Conservation (phyloP, 2,113 vertebrate genomes). For the Psettodes erumei region DNA sequence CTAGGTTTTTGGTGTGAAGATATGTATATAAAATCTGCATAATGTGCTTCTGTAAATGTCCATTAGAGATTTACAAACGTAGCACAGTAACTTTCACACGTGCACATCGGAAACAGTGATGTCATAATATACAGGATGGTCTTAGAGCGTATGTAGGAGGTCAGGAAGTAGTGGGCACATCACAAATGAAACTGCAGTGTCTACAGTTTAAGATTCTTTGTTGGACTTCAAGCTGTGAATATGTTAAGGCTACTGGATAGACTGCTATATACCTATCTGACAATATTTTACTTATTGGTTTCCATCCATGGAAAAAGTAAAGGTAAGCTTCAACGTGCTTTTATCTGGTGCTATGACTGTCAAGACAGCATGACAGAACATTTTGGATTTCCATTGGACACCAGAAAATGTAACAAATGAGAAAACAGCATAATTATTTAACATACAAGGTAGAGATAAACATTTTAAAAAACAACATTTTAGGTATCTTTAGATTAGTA, state of each 20-base stretch:
- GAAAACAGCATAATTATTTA: background rate
- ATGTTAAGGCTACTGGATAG: constrained; percentile 13
- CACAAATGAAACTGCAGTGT: background rate
- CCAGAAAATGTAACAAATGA: background rate
- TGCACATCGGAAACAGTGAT: background rate
- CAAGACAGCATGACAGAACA: background rate
- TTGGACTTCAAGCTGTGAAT: background rate
- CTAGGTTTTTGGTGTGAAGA: background rate
- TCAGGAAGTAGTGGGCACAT: constrained; percentile 61
- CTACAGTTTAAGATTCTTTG: background rate
- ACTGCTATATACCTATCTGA: background rate
- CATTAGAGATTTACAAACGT: background rate
- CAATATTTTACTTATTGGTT: constrained; percentile 19
- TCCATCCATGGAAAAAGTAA: constrained; percentile 1
- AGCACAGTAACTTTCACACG: background rate
- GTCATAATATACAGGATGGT: background rate
- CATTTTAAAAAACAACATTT: too few species aligned
- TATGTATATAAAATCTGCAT: background rate
- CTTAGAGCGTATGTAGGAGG: background rate
- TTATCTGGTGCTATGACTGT: background rate
- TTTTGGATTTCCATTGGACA: background rate
- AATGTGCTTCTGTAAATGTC: background rate
- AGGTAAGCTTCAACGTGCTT: constrained; percentile 28
- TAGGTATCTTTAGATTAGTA: background rate
- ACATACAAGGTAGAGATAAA: background rate